phyloP scores from a whole-genome alignment of 2,888 invertebrate genomes.

The Hemicrepidius hirtus region DNA sequence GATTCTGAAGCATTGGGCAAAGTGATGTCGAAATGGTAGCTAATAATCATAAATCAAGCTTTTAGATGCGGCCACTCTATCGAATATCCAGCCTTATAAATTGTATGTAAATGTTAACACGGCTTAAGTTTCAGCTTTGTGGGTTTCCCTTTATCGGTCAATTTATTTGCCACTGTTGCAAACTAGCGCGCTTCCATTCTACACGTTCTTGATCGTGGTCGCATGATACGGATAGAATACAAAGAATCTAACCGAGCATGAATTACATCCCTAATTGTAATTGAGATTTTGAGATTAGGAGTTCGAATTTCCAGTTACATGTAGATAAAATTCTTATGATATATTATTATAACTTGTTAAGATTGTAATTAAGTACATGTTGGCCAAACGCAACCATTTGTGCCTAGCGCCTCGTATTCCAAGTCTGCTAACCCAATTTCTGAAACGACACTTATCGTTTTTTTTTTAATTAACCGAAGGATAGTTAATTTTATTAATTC shows the following conservation, averaged over 20 bases:
- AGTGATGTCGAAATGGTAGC: constrained; percentile 8
- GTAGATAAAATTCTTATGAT: neutral
- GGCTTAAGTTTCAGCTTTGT: constrained; percentile 41
- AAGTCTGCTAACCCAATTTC: too few species aligned
- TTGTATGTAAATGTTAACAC: constrained; percentile 41
- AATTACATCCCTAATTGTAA: constrained; percentile 39
- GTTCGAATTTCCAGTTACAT: neutral
- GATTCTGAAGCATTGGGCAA: neutral
- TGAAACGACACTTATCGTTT: too few species aligned
- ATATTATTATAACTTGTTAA: too few species aligned
- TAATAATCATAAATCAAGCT: constrained; percentile 32
- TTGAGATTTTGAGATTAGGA: constrained; percentile 21
- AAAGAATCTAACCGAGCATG: constrained; percentile 33
- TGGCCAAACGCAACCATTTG: too few species aligned
- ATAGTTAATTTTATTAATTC: too few species aligned
- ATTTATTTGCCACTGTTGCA: constrained; percentile 39
- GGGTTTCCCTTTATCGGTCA: constrained; percentile 40
- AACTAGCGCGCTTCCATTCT: constrained; percentile 14
- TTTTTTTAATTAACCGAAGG: too few species aligned
- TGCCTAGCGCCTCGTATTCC: too few species aligned
- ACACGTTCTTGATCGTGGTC: constrained; percentile 19
- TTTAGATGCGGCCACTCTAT: constrained; percentile 26
- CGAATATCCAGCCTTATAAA: constrained; percentile 37
- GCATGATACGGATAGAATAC: constrained; percentile 13
- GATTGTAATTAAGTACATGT: too few species aligned